phyloP scores from a whole-genome alignment of 2,113 vertebrate genomes.

The Aegithalos caudatus region DNA sequence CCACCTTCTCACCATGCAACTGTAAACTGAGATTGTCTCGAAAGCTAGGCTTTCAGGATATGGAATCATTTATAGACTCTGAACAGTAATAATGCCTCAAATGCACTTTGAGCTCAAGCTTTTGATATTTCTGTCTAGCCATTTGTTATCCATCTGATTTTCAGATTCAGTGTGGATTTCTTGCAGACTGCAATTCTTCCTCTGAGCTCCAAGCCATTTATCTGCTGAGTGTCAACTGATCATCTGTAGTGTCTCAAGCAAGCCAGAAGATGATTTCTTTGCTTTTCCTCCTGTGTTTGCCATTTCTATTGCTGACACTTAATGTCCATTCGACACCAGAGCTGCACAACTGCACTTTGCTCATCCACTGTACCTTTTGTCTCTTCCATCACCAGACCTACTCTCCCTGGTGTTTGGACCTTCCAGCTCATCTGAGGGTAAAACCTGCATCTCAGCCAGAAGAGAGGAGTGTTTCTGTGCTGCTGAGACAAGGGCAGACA shows the following conservation, averaged over 20 bases:
- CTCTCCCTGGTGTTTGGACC: not conserved
- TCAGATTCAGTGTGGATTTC: not conserved
- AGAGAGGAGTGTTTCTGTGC: not conserved
- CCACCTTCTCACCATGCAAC: not conserved
- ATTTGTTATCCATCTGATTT: not conserved
- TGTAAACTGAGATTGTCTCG: not conserved
- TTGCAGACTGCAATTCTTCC: not conserved
- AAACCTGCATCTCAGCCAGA: not conserved
- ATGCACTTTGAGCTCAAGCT: not conserved
- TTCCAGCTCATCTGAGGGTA: not conserved
- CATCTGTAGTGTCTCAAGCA: not conserved
- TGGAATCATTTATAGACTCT: not conserved
- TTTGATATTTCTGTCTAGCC: not conserved
- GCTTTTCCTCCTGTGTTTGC: not conserved
- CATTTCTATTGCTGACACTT: not conserved
- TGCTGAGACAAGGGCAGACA: not conserved
- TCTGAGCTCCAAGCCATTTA: not conserved
- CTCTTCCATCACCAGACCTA: rapidly evolving
- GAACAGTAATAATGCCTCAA: not conserved
- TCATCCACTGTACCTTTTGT: not conserved
- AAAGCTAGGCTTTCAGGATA: not conserved
- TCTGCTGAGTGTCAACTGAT: not conserved
- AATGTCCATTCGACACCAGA: not conserved
- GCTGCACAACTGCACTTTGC: not conserved
- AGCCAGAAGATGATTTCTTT: not conserved